A percentile compares a stretch with the other conserved stretches of the same genome.
These are phyloP conservation scores for Callimorpha dominula DNA, from an alignment of 2,888 invertebrate genomes.

Conservation along the genomic window DNA sequence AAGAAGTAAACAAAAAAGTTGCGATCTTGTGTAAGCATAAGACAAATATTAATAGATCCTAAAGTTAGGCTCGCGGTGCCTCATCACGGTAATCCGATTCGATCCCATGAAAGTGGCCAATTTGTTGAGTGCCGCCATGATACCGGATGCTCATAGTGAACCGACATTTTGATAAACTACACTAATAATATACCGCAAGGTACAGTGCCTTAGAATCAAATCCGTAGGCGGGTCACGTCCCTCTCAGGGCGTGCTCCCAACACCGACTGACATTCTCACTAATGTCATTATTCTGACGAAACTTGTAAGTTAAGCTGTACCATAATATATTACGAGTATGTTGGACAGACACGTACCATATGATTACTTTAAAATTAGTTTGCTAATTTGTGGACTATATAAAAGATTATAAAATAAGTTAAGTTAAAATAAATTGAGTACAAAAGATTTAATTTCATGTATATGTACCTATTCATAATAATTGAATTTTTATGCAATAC, in stretches of 20 bases:
- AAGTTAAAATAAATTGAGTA: too few relatives aligned
- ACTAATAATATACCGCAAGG: constrained; percentile 68
- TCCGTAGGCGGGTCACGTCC: constrained; percentile 52
- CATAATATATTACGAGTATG: constrained; percentile 8
- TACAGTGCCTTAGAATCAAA: constrained; percentile 43
- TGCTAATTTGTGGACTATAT: constrained; percentile 6
- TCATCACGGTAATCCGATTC: constrained; percentile 64
- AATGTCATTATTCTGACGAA: constrained; percentile 73
- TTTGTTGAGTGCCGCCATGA: constrained; percentile 71
- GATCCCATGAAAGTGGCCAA: constrained; percentile 69
- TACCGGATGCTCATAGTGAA: constrained; percentile 58
- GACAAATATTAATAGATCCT: constrained; percentile 40
- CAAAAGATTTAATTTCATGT: too few relatives aligned
- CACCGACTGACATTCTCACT: constrained; percentile 74
- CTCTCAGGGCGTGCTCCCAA: constrained; percentile 63
- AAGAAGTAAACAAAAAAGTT: neutral
- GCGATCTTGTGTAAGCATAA: neutral
- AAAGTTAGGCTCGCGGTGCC: constrained; percentile 42
- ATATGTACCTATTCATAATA: too few relatives aligned
- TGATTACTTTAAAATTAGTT: constrained; percentile 8
- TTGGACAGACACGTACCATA: constrained; percentile 8
- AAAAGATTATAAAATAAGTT: neutral
- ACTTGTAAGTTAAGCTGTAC: constrained; percentile 52
- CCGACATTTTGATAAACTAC: constrained; percentile 78
- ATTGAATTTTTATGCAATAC: too few relatives aligned